Evolutionary conservation across 2,888 invertebrate species (phyloP).

Genomic region (Thalpophila matura): DNA sequence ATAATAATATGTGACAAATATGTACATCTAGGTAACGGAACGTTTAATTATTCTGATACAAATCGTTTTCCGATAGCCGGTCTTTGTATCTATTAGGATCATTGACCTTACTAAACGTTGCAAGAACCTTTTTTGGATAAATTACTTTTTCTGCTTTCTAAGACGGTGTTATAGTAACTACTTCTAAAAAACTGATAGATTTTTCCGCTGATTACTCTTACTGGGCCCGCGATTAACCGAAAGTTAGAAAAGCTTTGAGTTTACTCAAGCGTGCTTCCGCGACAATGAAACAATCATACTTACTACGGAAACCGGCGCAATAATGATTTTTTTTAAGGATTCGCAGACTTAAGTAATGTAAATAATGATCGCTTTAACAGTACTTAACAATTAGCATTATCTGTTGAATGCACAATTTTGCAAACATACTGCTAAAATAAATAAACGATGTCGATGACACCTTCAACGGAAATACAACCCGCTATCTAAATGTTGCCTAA

Average conservation of each 20-base stretch:
- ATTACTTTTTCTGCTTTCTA: conserved; percentile 64
- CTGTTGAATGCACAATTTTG: background rate
- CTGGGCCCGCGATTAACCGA: conserved; percentile 51
- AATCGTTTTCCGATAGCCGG: background rate
- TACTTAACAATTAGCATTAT: conserved; percentile 4
- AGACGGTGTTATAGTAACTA: conserved; percentile 20
- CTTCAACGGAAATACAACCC: background rate
- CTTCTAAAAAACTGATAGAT: conserved; percentile 40
- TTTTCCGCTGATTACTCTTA: conserved; percentile 64
- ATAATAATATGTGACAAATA: too few species aligned
- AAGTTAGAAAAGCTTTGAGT: conserved; percentile 61
- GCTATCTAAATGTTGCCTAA: background rate
- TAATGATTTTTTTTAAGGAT: conserved; percentile 14
- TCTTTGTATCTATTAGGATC: conserved; percentile 17
- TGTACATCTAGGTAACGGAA: background rate
- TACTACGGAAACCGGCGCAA: conserved; percentile 18
- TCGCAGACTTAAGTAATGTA: conserved; percentile 19
- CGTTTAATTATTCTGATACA: background rate
- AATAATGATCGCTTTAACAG: conserved; percentile 17
- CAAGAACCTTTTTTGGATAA: conserved; percentile 23
- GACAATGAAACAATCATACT: conserved; percentile 14
- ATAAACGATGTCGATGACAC: conserved; percentile 5
- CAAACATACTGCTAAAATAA: background rate
- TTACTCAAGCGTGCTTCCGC: conserved; percentile 63
- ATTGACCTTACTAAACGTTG: conserved; percentile 2